A percentile compares a stretch with the other conserved stretches of the same genome.
These are phyloP conservation scores for Menidia menidia DNA, from an alignment of 2,797 vertebrate genomes.

Conservation along the genomic window DNA sequence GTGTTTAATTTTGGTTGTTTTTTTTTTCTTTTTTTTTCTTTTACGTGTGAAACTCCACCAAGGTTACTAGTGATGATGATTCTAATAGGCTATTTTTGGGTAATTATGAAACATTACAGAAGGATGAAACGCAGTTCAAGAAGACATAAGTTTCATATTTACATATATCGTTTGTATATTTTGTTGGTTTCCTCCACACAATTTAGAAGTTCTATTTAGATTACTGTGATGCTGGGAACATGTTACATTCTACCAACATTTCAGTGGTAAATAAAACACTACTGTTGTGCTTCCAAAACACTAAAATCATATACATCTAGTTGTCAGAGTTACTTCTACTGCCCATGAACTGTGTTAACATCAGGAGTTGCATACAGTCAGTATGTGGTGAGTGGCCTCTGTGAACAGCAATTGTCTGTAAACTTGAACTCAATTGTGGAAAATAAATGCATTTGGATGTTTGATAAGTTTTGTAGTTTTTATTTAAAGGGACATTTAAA, in stretches of 20 bases:
- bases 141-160: neutral
- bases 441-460: slow-evolving; percentile 33
- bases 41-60: neutral
- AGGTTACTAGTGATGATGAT: neutral
- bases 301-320: neutral
- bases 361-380: neutral
- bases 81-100: neutral
- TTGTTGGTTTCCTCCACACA: neutral
- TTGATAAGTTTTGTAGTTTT: slow-evolving; percentile 17
- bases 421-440: neutral
- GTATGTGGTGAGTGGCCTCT: neutral
- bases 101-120: neutral
- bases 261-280: neutral
- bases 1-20: too few relatives aligned
- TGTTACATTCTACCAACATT: neutral
- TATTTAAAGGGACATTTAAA: slow-evolving; percentile 17
- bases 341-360: neutral
- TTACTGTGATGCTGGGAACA: neutral
- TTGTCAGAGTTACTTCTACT: neutral
- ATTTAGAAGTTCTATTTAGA: neutral
- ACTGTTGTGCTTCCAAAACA: neutral
- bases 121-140: neutral
- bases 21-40: too few relatives aligned
- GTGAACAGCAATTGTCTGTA: neutral
- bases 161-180: neutral